These are phyloP conservation scores for Dryobota labecula DNA, from an alignment of 2,888 invertebrate species.

Conservation along the genomic window DNA sequence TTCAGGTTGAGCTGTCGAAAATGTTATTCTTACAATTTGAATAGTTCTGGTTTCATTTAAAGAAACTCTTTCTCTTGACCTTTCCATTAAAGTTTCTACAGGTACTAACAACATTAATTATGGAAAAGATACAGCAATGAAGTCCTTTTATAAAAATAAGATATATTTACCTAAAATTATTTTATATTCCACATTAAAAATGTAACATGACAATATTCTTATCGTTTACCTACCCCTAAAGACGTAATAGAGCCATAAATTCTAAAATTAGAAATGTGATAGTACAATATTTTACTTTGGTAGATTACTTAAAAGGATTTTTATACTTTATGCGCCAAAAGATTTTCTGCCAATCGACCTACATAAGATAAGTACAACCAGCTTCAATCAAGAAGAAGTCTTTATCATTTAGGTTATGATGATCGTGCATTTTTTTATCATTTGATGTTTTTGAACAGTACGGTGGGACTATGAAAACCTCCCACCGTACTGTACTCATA, in stretches of 20 bases:
- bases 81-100: neutral
- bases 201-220: slow-evolving; percentile 34
- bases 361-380: no score
- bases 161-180: neutral
- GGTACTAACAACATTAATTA: neutral
- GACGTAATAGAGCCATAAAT: slow-evolving; percentile 37
- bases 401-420: no score
- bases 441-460: no score
- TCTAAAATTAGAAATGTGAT: slow-evolving; percentile 30
- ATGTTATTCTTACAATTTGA: slow-evolving; percentile 2
- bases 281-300: slow-evolving; percentile 32
- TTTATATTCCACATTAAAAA: neutral
- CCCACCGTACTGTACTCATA: no score
- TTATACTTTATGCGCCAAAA: no score
- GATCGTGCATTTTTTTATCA: no score
- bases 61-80: neutral
- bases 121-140: neutral
- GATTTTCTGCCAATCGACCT: no score
- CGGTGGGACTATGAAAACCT: no score
- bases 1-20: slow-evolving; percentile 16
- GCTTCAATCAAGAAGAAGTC: no score
- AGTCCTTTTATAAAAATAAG: slow-evolving; percentile 4
- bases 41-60: neutral
- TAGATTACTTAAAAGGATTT: no score
- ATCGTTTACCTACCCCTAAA: slow-evolving; percentile 31